These are phyloP conservation scores for Pangasius krempfi DNA, from an alignment of 2,797 vertebrate species.

Conservation along the genomic window DNA sequence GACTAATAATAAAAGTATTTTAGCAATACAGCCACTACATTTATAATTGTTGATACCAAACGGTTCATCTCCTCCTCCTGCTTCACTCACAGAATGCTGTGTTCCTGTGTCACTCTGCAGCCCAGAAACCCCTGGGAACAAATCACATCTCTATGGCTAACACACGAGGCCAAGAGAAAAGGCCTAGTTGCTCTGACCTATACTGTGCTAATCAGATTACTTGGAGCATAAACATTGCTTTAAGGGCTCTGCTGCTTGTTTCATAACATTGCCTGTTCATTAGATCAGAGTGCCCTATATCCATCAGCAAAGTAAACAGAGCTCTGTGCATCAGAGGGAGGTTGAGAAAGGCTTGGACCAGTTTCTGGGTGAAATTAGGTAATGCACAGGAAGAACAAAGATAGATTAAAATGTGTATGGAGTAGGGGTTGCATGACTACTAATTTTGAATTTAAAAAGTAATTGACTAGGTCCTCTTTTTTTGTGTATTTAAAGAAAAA, in stretches of 20 bases:
- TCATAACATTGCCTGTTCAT: conserved; percentile 50
- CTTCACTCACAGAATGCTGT: conserved; percentile 33
- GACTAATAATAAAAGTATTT: background rate
- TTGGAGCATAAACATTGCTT: conserved; percentile 53
- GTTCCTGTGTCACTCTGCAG: conserved; percentile 43
- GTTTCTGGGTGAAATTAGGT: background rate
- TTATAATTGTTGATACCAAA: background rate
- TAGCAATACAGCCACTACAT: background rate
- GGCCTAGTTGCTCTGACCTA: conserved; percentile 54
- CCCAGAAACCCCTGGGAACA: conserved; percentile 25
- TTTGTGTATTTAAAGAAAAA: background rate
- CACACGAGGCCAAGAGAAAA: conserved; percentile 40
- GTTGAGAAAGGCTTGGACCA: conserved; percentile 4
- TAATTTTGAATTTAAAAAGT: background rate
- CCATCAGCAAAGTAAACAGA: conserved; percentile 41
- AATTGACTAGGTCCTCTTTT: background rate
- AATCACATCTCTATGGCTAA: conserved; percentile 34
- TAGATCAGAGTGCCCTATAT: conserved; percentile 44
- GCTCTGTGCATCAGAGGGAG: conserved; percentile 16
- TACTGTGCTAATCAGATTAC: conserved; percentile 54
- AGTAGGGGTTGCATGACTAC: background rate
- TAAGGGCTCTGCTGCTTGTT: conserved; percentile 38
- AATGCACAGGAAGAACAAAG: background rate
- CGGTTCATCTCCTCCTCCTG: background rate
- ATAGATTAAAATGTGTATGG: background rate